These are phyloP conservation scores for Hydrolagus affinis DNA, from an alignment of 2,113 vertebrate species.

Conservation along the genomic window DNA sequence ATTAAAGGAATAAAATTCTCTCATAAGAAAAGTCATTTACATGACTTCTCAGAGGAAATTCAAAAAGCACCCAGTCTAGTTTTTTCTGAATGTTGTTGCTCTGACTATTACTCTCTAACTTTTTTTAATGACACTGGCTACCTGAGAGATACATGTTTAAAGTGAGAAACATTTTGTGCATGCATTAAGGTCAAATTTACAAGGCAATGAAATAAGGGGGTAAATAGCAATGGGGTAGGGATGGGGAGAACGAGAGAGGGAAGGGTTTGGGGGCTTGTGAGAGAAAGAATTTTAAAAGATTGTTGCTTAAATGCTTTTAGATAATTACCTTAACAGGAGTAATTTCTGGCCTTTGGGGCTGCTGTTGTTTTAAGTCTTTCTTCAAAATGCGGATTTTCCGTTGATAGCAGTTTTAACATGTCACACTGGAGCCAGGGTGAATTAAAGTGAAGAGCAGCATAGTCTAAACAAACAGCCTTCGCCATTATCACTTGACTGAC, in stretches of 20 bases:
- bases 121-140: neutral
- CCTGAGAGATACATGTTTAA: neutral
- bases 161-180: neutral
- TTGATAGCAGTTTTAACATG: constrained; percentile 82
- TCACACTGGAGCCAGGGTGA: constrained; percentile 85
- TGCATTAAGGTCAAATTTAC: neutral
- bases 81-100: neutral
- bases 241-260: no score
- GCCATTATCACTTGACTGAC: constrained; percentile 71
- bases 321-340: constrained; percentile 78
- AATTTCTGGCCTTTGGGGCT: constrained; percentile 65
- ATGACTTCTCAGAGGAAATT: neutral
- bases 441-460: constrained; percentile 74
- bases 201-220: neutral
- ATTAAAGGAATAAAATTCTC: neutral
- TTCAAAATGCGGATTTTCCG: constrained; percentile 79
- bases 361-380: constrained; percentile 68
- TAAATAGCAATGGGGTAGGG: constrained; percentile 23
- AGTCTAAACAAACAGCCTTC: constrained; percentile 89
- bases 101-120: neutral
- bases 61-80: neutral
- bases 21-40: neutral
- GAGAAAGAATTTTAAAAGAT: constrained; percentile 56
- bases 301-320: constrained; percentile 66
- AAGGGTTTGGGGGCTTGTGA: constrained; percentile 31